A percentile compares a stretch with the other conserved stretches of the same genome.
phyloP scores from a whole-genome alignment of 35 echinoderm and acorn worm genomes.

The Patiria miniata region DNA sequence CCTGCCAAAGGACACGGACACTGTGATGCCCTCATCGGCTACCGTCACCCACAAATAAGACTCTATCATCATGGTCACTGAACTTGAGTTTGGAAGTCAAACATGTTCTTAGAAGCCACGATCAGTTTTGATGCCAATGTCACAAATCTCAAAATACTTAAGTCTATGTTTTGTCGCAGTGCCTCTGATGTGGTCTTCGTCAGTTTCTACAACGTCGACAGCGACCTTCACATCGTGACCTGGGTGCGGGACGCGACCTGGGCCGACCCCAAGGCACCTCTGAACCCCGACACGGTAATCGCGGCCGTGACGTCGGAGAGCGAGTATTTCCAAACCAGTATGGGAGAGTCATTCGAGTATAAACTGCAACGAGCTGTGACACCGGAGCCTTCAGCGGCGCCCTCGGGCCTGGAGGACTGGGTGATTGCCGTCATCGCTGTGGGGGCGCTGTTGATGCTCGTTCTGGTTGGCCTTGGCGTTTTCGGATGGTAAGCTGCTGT shows the following conservation, averaged over 20 bases:
- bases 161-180: background rate
- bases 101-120: no score
- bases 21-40: no score
- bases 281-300: background rate
- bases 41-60: no score
- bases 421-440: background rate
- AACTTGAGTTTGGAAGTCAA: no score
- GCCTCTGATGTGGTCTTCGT: conserved; percentile 35
- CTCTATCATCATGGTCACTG: no score
- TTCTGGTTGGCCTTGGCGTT: background rate
- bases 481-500: background rate
- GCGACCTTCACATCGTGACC: conserved; percentile 41
- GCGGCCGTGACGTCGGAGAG: background rate
- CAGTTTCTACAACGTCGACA: background rate
- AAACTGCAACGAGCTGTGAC: background rate
- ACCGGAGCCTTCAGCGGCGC: background rate
- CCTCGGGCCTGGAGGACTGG: background rate
- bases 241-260: conserved; percentile 31
- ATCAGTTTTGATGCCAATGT: no score
- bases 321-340: background rate
- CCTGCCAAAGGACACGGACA: no score
- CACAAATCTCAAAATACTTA: background rate
- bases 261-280: background rate
- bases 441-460: background rate
- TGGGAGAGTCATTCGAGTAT: background rate